Evolutionary conservation across 1,140 invertebrate species (phyloP), one percentile per base, ranked within the genome.

Genomic region (Drosophila sproati): DNA sequence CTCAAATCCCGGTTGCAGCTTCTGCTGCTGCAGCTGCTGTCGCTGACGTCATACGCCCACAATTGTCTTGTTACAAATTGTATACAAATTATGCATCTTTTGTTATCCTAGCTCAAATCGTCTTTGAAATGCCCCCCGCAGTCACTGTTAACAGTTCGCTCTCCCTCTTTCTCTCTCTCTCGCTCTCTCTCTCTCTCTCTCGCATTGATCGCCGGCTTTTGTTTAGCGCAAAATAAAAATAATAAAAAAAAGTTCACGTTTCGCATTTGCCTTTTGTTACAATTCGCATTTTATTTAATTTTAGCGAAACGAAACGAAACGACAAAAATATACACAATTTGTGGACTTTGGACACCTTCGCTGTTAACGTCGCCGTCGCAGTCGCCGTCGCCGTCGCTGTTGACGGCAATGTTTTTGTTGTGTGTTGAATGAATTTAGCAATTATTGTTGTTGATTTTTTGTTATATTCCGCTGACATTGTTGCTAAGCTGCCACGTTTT

Each of bases 281-380:
- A 62, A 57, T 79, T 79, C 66, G 79, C 74, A 70, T 87, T 88
- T 82, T 73, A 83, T 87, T 87, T 88, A 87, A 87, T 87, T 87
- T 87, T 88, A 87, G 79, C 82, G 79, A 87, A 87, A 83, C 75
- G 61, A 60, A 78, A 66, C 80, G 73, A 66, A 66, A 57, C 34
- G 31, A 70, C 62, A 69, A 70, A 71, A 61, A 70, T 52, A 73
- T 51, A 52, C 80, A 87, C 69, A 83, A 67, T 74, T 56, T 74
- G 62, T 87, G 83, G 83, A 87, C 83, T 87, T 87, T 87, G 83
- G 10, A 43, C 59, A 88, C 82, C 78, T 67, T 48, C n/a, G 61
- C 39, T 63, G 52, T 57, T 45, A 39, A 55, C 61, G 48, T 20
- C 62, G 55, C 39, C 8, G 78, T 68, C 62, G 51, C 2, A 29